A percentile compares a stretch with the other conserved stretches of the same genome.
Evolutionary conservation across 2,797 vertebrate genomes (phyloP).

Genomic region (Gastrophryne carolinensis): DNA sequence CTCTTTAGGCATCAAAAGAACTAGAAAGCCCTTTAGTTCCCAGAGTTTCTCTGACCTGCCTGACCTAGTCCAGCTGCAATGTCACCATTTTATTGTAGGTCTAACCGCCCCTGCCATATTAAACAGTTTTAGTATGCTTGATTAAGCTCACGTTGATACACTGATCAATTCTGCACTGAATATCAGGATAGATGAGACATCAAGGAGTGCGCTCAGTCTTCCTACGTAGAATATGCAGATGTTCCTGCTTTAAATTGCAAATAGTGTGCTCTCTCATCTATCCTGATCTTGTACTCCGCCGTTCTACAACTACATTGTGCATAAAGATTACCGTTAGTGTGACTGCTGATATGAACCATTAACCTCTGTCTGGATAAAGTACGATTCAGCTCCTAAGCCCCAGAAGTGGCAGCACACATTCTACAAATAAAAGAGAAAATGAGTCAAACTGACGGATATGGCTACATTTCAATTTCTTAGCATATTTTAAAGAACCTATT

Average conservation of each 20-base stretch:
- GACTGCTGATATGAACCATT: slow-evolving; percentile 32
- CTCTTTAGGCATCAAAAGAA: too few relatives aligned
- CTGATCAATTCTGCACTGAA: slow-evolving; percentile 25
- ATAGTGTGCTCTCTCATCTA: slow-evolving; percentile 1
- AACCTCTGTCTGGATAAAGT: slow-evolving; percentile 14
- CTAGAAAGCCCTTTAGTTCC: too few relatives aligned
- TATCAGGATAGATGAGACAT: slow-evolving; percentile 15
- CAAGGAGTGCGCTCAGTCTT: background rate
- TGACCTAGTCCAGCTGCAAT: background rate
- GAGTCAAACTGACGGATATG: too few relatives aligned
- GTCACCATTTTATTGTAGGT: background rate
- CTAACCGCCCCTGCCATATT: background rate
- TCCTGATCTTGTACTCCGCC: slow-evolving; percentile 6
- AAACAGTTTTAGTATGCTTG: background rate
- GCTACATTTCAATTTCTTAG: too few relatives aligned
- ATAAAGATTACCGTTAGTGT: slow-evolving; percentile 24
- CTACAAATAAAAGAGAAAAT: background rate
- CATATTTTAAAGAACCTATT: too few relatives aligned
- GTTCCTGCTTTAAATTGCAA: slow-evolving; percentile 28
- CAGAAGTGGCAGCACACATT: background rate
- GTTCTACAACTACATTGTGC: slow-evolving; percentile 12
- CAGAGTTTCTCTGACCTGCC: too few relatives aligned
- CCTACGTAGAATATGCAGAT: slow-evolving; percentile 17
- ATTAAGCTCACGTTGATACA: slow-evolving; percentile 16
- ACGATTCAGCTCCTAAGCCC: slow-evolving; percentile 11